These are phyloP conservation scores for Ochropleura plecta DNA, from an alignment of 2,888 invertebrate genomes.

Conservation along the genomic window DNA sequence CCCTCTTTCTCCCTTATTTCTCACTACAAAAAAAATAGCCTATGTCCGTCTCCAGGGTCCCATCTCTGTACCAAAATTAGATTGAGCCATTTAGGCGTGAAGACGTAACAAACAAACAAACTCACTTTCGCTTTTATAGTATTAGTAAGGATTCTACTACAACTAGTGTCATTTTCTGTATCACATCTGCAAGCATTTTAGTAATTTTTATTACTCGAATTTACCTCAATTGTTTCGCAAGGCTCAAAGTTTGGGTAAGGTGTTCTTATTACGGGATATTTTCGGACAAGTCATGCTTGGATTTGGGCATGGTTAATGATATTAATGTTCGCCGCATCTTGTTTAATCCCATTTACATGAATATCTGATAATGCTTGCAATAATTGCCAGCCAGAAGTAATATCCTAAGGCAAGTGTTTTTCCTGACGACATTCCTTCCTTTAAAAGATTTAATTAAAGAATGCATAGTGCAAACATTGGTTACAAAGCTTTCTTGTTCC, in stretches of 20 bases:
- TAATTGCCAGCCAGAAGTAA: background rate
- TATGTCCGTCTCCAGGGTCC: no score
- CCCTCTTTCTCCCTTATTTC: no score
- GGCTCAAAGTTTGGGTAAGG: background rate
- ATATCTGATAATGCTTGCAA: background rate
- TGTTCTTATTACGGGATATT: constrained; percentile 7
- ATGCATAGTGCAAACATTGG: no score
- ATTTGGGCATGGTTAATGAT: background rate
- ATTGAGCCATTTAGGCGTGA: no score
- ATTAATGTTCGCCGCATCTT: background rate
- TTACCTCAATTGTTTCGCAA: background rate
- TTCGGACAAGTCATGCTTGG: background rate
- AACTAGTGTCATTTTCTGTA: background rate
- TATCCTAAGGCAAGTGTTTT: background rate
- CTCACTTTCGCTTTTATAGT: no score
- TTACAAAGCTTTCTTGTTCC: background rate
- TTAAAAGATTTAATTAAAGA: background rate
- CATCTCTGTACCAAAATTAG: no score
- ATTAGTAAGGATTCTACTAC: background rate
- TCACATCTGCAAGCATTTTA: background rate
- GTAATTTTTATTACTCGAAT: background rate
- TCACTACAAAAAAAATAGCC: no score
- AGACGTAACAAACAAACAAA: no score
- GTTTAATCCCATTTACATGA: background rate
- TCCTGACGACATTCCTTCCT: background rate